Evolutionary conservation across 2,888 invertebrate genomes (phyloP), one percentile per base, ranked within the genome.

Genomic region (Tachina grossa): DNA sequence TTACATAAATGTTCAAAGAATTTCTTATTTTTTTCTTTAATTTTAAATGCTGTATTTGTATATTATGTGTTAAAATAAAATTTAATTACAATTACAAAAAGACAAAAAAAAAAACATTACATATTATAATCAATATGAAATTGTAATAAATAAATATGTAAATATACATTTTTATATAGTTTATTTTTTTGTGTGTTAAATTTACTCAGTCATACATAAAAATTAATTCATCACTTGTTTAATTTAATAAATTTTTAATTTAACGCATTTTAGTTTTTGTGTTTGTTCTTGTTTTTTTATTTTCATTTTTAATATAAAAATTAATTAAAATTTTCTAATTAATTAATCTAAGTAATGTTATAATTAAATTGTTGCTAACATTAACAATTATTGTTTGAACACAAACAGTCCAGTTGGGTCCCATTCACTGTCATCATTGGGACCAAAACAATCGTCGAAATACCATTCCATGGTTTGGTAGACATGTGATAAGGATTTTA

Each of bases 391-490:
- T 91, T 93, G 93, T 89, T 93, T 93, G 87, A 93, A 93, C 88
- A 92, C 91, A 88, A 93, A 93, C 77, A 93, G 89, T 14, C 94
- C 94, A 63, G 93, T 94, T 19, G 95, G 94, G 91, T 96, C 95
- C 95, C 95, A 96, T 90, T 95, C 95, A 22, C 94, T 95, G 81
- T 95, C 94, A 84, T 96, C 95, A 22, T 95, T 93, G 1, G 95
- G 95, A 0, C 95, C 96, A 91, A 97, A 97, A 90, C 96, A 96
- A 84, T 97, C 96, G 92, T 96, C 96, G 90, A 97, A 95, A 93
- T 97, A 98, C 91, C 96, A 95, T 92, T 97, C 97, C 94, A 98
- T 95, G 11, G 97, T 95, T 90, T 95, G 95, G 93, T 97, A 97
- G 79, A 97, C 94, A 91, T 98, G 98, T 76, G 95, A 94, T 69